phyloP scores from a whole-genome alignment of 2,113 vertebrate species.

The Todiramphus saurophagus region DNA sequence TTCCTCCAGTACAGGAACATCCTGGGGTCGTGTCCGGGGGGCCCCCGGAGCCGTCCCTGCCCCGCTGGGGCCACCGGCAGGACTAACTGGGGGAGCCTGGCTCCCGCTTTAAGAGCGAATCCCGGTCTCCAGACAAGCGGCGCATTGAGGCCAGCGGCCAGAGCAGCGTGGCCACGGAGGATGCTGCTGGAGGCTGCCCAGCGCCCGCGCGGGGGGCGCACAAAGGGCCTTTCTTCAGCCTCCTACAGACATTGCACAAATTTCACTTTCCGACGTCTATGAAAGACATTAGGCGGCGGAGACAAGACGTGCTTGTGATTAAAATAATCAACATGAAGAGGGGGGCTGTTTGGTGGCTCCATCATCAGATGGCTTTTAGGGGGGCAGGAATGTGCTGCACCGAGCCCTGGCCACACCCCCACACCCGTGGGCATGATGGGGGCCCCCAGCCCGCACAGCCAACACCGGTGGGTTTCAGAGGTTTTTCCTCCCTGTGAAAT shows the following conservation, averaged over 20 bases:
- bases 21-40: background rate
- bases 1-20: constrained; percentile 96
- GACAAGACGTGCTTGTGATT: constrained; percentile 70
- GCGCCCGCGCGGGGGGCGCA: constrained; percentile 66
- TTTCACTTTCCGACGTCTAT: constrained; percentile 75
- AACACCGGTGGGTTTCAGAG: background rate
- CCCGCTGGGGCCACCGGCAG: background rate
- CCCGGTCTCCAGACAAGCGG: constrained; percentile 33
- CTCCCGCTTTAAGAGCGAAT: constrained; percentile 29
- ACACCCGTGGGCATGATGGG: background rate
- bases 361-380: background rate
- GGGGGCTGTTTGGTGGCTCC: constrained; percentile 41
- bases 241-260: constrained; percentile 84
- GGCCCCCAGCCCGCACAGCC: accelerated
- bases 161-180: constrained; percentile 54
- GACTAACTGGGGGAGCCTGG: background rate
- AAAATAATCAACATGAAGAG: constrained; percentile 55
- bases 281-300: constrained; percentile 65
- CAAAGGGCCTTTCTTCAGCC: constrained; percentile 84
- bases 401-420: background rate
- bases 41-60: background rate
- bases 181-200: constrained; percentile 69
- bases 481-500: background rate
- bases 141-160: constrained; percentile 33
- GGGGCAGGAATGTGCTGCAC: constrained; percentile 45